Evolutionary conservation across 2,888 invertebrate genomes (phyloP).

Genomic region (Monoplex corrugatus): DNA sequence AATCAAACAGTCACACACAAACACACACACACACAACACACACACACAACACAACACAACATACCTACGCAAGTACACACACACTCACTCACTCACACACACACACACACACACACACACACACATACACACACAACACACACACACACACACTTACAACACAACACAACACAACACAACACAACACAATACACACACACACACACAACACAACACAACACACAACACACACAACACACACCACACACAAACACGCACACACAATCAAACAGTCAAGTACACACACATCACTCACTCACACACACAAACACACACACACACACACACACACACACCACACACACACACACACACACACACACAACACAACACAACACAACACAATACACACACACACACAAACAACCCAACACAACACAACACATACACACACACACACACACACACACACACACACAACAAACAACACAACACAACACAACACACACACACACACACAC

Average conservation of each 20-base stretch:
- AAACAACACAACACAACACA: too few relatives aligned
- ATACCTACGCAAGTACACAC: too few relatives aligned
- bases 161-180: too few relatives aligned
- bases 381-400: too few relatives aligned
- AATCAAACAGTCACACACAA: background rate
- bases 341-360: background rate
- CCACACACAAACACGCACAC: background rate
- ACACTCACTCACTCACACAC: too few relatives aligned
- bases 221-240: background rate
- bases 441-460: too few relatives aligned
- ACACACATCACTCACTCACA: background rate
- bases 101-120: background rate
- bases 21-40: background rate
- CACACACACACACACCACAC: slow-evolving; percentile 17
- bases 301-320: slow-evolving; percentile 13
- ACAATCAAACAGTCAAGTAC: background rate
- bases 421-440: background rate
- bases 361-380: background rate
- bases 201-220: background rate
- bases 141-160: background rate
- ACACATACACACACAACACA: background rate
- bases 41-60: background rate
- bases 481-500: background rate
- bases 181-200: background rate
- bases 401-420: background rate